Evolutionary conservation across 1,140 invertebrate species (phyloP), one percentile per base, ranked within the genome.

Genomic region (Caenorhabditis tropicalis): DNA sequence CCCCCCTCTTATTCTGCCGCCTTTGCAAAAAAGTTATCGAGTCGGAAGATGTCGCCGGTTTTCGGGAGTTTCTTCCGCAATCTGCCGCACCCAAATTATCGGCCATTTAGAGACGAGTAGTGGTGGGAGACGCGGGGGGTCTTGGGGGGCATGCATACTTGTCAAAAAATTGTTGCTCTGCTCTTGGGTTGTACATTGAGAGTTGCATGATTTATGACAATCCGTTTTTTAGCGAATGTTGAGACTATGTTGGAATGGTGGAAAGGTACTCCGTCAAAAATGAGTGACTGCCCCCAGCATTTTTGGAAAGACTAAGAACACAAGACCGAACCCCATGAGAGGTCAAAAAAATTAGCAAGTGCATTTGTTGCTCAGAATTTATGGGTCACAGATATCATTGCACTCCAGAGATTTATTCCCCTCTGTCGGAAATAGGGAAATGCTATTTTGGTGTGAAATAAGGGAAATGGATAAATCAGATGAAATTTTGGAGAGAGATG

Each of bases 151-250:
- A 46, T 43, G 56, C 82, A 83, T 39, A 48, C 82, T 83, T 83
- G 60, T 74, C 60, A 83, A 83, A 83, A 58, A 83, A 83, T 21
- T 82, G 36, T 51, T 46, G 19, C 60, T 36, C n/a, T n/a, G n/a
- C n/a, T 19, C 31, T 29, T 10, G 53, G 51, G 51, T 74, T 83
- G 82, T 74, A 79, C 65, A 70, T 49, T n/a, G n/a, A 74, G 82
- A 74, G 82, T 65, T 83, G 58, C 46, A 51, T 56, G 46, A 74
- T 74, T 48, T 65, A 74, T 83, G 60, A 51, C 82, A 7, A 74
- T 58, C 48, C 60, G 60, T 51, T 74, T 16, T n/a, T n/a, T n/a
- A n/a, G n/a, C n/a, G 33, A 65, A 36, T 74, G 65, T 46, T 15
- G 36, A 24, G 65, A 74, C 43, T 74, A 74, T 74, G 65, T 12